These are phyloP conservation scores for Bombus fervidus DNA, from an alignment of 1,140 invertebrate species.

Conservation along the genomic window DNA sequence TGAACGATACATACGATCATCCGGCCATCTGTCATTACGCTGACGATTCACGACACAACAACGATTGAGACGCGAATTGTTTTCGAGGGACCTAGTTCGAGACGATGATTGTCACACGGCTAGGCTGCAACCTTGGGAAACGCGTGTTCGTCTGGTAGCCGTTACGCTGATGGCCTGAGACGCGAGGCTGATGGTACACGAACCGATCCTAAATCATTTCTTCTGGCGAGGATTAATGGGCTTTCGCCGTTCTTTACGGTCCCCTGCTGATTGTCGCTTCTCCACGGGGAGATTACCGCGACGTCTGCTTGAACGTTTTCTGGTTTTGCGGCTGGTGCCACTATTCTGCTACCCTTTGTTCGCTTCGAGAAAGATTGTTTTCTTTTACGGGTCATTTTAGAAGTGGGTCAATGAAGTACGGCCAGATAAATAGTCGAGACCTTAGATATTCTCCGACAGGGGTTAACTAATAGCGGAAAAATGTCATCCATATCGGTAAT, in stretches of 20 bases:
- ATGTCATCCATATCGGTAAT: neutral
- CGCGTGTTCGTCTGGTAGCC: neutral
- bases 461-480: neutral
- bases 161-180: constrained; percentile 31
- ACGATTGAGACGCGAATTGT: constrained; percentile 3
- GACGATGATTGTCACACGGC: neutral
- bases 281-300: constrained; percentile 25
- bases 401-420: neutral
- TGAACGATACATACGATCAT: neutral
- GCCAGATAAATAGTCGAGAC: neutral
- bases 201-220: constrained; percentile 58
- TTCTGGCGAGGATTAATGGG: constrained; percentile 55
- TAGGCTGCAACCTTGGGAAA: constrained; percentile 6
- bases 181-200: constrained; percentile 26
- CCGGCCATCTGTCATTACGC: neutral
- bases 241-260: constrained; percentile 53
- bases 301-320: constrained; percentile 24
- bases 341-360: constrained; percentile 19
- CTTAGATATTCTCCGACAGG: no score
- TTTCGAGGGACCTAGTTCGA: neutral
- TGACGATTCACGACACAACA: neutral
- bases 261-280: constrained; percentile 49
- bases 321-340: constrained; percentile 2
- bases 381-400: constrained; percentile 10
- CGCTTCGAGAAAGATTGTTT: neutral